Percentiles rank a stretch among this genome's conserved stretches.
Conservation (phyloP, 2,113 vertebrate genomes). For the Trematomus loennbergii region DNA sequence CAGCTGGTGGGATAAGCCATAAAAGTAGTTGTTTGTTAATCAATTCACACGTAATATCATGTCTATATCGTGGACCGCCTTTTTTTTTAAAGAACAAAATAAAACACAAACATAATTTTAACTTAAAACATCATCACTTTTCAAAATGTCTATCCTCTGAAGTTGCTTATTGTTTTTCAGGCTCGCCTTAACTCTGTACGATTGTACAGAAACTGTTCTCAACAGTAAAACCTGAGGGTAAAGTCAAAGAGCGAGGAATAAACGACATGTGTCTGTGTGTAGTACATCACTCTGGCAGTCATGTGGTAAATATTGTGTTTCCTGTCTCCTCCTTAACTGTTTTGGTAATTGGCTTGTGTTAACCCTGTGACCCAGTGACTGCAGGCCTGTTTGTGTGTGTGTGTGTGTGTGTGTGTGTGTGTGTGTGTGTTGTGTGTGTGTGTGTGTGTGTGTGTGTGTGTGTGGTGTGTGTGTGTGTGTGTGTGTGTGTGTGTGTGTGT, state of each 20-base stretch:
- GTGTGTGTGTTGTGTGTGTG: slow-evolving; percentile 19
- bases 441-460: slow-evolving; percentile 18
- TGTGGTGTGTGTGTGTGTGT: slow-evolving; percentile 8
- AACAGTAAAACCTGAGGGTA: slow-evolving; percentile 12
- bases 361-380: slow-evolving; percentile 84
- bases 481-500: neutral
- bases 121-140: neutral
- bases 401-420: slow-evolving; percentile 14
- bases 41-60: neutral
- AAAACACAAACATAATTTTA: neutral
- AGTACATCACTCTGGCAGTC: slow-evolving; percentile 81
- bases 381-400: slow-evolving; percentile 45
- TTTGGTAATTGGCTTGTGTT: slow-evolving; percentile 88
- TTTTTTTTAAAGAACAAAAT: neutral
- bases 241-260: slow-evolving; percentile 49
- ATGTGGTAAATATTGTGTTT: slow-evolving; percentile 87
- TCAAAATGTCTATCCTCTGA: neutral
- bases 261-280: slow-evolving; percentile 66
- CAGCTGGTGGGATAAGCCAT: too few species aligned
- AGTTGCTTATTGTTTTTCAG: neutral
- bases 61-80: neutral
- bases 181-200: neutral
- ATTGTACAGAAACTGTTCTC: slow-evolving; percentile 1
- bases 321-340: slow-evolving; percentile 86
- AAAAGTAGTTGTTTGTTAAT: neutral